Base-by-base conservation (phyloP, 2,888 invertebrate species). In the Linnaemya vulpina region DNA sequence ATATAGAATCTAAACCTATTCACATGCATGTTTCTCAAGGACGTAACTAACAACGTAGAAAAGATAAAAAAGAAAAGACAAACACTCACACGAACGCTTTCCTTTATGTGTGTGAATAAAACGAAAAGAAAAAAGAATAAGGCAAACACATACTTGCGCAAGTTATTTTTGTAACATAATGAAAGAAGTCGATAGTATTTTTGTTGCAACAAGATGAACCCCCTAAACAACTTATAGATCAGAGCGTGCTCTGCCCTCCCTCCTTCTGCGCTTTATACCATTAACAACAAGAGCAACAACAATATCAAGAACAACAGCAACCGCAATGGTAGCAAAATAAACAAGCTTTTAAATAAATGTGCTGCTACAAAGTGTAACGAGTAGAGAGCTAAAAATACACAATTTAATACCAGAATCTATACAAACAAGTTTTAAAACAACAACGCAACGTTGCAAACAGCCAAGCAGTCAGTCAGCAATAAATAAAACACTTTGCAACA, bases 1-100 rank as follows among this genome's bases (percentile, higher is more conserved):
- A 58, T 46, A 65, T 70, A 58, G n/a, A 74, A 62, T 60, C 60
- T 71, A 81, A 75, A 43, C 58, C 46, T 35, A 71, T 60, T 9
- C 71, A 43, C 38, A 65, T 74, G 60, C 58, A 74, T 68, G 85
- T 53, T 82, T 85, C 82, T 75, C 85, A 85, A 85, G 85, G 85
- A 85, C 85, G 71, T 49, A 79, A 75, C 78, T 75, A 82, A 79
- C 65, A 82, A 75, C 68, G 20, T 70, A 65, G 67, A 71, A 71
- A 68, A 76, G 15, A 76, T 65, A 51, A 15, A 20, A 79, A 53
- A 65, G 55, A 35, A 62, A 20, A 35, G 13, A 46, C 15, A 70
- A 15, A 25, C 7, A 17, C 17, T n/a, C 20, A 43, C 53, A 55
- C 53, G 25, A 15, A 15, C n/a, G 11, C 40, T 30, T 30, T 30